These are phyloP conservation scores for Alsophila aescularia DNA, from an alignment of 2,888 invertebrate genomes.

Conservation along the genomic window DNA sequence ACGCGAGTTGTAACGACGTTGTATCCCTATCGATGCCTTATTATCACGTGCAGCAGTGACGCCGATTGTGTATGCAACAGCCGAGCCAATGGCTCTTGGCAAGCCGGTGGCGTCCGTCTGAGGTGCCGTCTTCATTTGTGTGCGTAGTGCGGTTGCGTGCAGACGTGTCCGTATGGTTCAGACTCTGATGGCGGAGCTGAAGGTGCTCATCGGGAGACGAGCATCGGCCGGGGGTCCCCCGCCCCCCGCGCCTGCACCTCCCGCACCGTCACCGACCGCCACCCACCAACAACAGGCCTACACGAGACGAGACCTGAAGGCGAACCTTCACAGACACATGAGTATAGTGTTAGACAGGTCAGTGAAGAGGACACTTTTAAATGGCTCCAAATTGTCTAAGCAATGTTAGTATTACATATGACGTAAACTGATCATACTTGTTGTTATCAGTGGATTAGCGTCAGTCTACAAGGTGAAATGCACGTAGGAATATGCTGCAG, in stretches of 20 bases:
- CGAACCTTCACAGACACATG: conserved; percentile 82
- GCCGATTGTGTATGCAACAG: conserved; percentile 70
- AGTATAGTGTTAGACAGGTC: conserved; percentile 83
- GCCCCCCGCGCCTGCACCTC: conserved; percentile 51
- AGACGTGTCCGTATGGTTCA: conserved; percentile 82
- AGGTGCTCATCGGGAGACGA: conserved; percentile 82
- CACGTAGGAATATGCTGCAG: conserved; percentile 23
- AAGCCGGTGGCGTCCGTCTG: conserved; percentile 64
- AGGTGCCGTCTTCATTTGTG: conserved; percentile 70
- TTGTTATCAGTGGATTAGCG: conserved; percentile 16
- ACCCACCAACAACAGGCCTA: conserved; percentile 64
- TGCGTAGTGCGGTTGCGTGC: conserved; percentile 65
- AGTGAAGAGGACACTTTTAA: conserved; percentile 45
- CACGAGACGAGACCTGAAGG: conserved; percentile 77
- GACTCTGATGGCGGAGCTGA: conserved; percentile 80
- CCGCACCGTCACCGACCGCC: conserved; percentile 37
- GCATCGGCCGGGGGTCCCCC: conserved; percentile 67
- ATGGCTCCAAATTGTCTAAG: neutral
- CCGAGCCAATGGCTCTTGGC: conserved; percentile 80
- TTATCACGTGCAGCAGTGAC: conserved; percentile 78
- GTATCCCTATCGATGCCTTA: conserved; percentile 71
- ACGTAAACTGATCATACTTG: conserved; percentile 6
- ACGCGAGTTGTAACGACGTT: conserved; percentile 77
- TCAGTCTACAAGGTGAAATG: conserved; percentile 20
- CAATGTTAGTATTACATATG: neutral